These are phyloP conservation scores for Machimus rusticus DNA, from an alignment of 2,888 invertebrate species.

Conservation along the genomic window DNA sequence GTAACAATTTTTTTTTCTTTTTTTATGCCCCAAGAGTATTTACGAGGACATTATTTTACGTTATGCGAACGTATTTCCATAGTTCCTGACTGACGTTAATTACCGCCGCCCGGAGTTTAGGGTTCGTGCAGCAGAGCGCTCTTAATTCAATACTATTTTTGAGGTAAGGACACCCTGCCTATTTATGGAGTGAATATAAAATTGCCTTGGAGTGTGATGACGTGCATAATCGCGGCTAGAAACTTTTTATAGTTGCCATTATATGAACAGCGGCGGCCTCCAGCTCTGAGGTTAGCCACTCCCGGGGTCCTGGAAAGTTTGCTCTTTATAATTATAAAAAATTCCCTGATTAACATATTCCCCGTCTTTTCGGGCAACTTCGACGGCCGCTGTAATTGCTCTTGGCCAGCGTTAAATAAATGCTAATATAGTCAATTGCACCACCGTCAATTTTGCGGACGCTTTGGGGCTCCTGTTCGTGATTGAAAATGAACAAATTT, in stretches of 20 bases:
- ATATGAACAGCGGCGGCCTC: neutral
- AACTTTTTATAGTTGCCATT: neutral
- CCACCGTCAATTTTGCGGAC: neutral
- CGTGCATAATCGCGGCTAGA: neutral
- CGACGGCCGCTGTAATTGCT: neutral
- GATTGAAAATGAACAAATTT: neutral
- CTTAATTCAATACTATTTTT: slow-evolving; percentile 4
- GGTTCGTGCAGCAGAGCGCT: neutral
- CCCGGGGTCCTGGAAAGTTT: neutral
- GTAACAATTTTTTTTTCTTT: neutral
- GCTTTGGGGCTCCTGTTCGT: neutral
- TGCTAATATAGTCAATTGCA: neutral
- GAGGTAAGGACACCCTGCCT: neutral
- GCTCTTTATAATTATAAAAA: neutral
- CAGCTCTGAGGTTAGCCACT: neutral
- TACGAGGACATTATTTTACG: slow-evolving; percentile 6
- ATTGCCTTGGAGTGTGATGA: neutral
- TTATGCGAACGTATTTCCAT: slow-evolving; percentile 1
- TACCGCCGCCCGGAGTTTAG: neutral
- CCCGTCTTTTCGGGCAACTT: neutral
- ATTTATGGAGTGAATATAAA: neutral
- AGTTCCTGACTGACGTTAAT: neutral
- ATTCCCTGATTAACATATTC: neutral
- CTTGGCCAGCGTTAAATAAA: neutral
- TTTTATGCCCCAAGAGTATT: neutral